phyloP scores from a whole-genome alignment of 2,797 vertebrate genomes.

The Leptatherina wallacei region DNA sequence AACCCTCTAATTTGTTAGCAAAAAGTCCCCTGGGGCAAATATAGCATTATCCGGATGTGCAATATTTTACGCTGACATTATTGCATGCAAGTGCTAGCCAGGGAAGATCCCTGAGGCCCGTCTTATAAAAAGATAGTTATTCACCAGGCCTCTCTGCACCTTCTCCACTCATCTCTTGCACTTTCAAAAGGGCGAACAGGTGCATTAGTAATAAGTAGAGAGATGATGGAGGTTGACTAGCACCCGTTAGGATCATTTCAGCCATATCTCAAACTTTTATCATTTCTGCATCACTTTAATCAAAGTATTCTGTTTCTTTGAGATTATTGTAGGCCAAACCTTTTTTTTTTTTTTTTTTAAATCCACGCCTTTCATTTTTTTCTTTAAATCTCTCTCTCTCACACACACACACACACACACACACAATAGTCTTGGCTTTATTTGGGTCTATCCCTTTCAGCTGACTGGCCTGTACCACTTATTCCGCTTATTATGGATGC shows the following conservation, averaged over 20 bases:
- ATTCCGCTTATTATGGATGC: constrained; percentile 62
- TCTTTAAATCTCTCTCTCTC: constrained; percentile 16
- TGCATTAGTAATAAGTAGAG: constrained; percentile 48
- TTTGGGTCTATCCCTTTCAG: constrained; percentile 63
- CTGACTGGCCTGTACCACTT: constrained; percentile 54
- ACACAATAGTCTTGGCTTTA: constrained; percentile 39
- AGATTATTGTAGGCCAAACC: not conserved
- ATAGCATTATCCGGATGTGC: constrained; percentile 46
- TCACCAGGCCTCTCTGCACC: not conserved
- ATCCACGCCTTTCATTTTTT: constrained; percentile 19
- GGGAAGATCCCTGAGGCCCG: constrained; percentile 23
- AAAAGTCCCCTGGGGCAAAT: constrained; percentile 47
- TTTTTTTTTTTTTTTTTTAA: not conserved
- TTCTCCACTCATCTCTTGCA: not conserved
- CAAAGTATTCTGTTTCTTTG: constrained; percentile 5
- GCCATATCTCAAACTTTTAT: not conserved
- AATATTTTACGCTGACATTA: constrained; percentile 43
- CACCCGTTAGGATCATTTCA: constrained; percentile 10
- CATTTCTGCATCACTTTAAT: not conserved
- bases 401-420: constrained; percentile 30
- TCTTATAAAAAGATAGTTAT: constrained; percentile 41
- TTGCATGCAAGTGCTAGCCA: constrained; percentile 23
- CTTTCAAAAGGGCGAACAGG: constrained; percentile 55
- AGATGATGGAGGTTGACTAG: constrained; percentile 19
- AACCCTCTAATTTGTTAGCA: constrained; percentile 64